These are phyloP conservation scores for Sarcophaga variegata DNA, from an alignment of 2,888 invertebrate genomes.

Conservation along the genomic window DNA sequence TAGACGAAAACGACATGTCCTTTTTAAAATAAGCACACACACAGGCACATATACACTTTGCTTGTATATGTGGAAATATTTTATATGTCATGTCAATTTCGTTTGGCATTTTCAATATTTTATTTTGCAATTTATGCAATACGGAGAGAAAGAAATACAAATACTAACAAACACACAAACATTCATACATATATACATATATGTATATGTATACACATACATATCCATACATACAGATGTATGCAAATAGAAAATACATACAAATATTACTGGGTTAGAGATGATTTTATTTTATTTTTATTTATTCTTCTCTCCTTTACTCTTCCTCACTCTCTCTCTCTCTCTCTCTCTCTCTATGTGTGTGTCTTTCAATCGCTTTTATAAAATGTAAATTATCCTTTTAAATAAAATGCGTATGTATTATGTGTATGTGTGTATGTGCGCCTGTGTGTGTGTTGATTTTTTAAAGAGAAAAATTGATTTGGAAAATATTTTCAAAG, in stretches of 20 bases:
- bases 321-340: no score
- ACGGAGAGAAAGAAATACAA: neutral
- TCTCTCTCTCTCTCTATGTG: no score
- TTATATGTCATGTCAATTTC: constrained; percentile 45
- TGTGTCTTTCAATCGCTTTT: no score
- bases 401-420: neutral
- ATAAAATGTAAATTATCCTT: neutral
- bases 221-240: neutral
- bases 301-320: no score
- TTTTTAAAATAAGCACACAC: neutral
- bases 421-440: neutral
- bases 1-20: constrained; percentile 21
- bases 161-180: neutral
- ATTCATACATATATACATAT: neutral
- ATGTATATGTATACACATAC: neutral
- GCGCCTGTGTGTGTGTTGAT: neutral
- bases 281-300: no score
- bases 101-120: constrained; percentile 59
- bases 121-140: constrained; percentile 51
- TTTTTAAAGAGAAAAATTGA: constrained; percentile 49
- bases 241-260: neutral
- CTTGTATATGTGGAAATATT: neutral
- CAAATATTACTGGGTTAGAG: neutral
- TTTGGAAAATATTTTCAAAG: constrained; percentile 62
- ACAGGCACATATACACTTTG: neutral